Base-by-base conservation (phyloP, 2,113 vertebrate genomes). In the Sturnus vulgaris region DNA sequence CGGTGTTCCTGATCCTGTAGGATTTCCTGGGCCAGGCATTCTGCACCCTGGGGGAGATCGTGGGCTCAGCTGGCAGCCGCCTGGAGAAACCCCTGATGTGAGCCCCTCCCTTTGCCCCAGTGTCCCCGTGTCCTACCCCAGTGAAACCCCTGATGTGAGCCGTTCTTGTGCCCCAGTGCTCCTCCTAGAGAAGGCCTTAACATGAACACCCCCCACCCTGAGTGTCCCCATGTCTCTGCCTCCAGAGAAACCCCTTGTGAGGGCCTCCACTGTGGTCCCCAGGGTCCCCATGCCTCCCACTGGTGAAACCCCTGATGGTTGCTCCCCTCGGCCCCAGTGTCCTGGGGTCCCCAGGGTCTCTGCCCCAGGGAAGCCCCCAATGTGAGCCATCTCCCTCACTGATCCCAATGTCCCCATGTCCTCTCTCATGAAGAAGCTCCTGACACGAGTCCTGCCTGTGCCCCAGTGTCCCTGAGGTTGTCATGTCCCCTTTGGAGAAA, bases 1-100 rank as follows among this genome's bases (percentile, higher is more conserved):
- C 2, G 0, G 7, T 9, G n/a, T 39, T 55, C 37, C 72, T 3
- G 4, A 37, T 77, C 17, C 46, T 52, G 13, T 83, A 99, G 99
- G 99, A 99, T 97, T 99, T 99, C 94, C 98, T 99, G 95, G 99
- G 99, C 82, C 99, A 99, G 97, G 98, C 98, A 80, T 99, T 99
- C 98, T 99, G 99, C 93, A 99, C 99, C 47, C 98, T 99, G 8
- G 99, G 99, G 7, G 99, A 99, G 97, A 99, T 99, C 3, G 99
- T 99, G 87, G 99, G 99, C 83, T 99, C 99, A 7, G 97, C 99
- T 2, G 99, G 98, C 91, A 99, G 99, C 95, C 98, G 99, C 84
- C 98, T 99, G 95, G 99, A 99, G 97, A 99, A 99, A 95, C 97
- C 99, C 31, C 97, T 99, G 82, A 99, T 95, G 99, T 99, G 97